These are phyloP conservation scores for Microchrysa polita DNA, from an alignment of 2,888 invertebrate species.

Conservation along the genomic window DNA sequence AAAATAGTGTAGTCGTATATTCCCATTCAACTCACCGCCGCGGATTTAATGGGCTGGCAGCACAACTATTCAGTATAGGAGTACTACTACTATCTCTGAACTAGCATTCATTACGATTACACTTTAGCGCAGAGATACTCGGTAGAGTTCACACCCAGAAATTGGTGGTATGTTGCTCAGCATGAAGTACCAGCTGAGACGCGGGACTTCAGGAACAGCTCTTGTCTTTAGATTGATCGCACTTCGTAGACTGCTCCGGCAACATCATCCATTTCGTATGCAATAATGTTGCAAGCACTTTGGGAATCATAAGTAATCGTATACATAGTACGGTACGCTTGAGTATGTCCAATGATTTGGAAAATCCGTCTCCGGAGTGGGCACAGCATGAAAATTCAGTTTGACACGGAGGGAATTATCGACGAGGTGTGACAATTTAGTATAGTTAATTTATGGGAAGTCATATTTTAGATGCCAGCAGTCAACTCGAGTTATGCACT, in stretches of 20 bases:
- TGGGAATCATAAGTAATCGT: background rate
- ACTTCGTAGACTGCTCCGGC: background rate
- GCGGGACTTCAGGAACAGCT: background rate
- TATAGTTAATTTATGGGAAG: constrained; percentile 30
- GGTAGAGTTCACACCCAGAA: constrained; percentile 37
- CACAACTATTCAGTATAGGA: background rate
- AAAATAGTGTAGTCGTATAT: constrained; percentile 20
- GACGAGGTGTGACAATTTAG: constrained; percentile 39
- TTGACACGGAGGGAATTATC: too few species aligned
- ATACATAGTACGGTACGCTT: background rate
- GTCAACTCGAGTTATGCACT: too few species aligned
- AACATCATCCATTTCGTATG: constrained; percentile 4
- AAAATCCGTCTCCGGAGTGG: too few species aligned
- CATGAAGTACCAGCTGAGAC: too few species aligned
- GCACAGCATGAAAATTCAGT: too few species aligned
- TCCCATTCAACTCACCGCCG: constrained; percentile 13
- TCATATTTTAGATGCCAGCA: constrained; percentile 25
- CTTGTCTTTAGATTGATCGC: background rate
- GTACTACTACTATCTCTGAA: background rate
- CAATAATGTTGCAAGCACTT: constrained; percentile 33
- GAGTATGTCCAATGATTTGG: background rate
- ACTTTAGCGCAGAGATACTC: too few species aligned
- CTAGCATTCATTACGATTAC: constrained; percentile 32
- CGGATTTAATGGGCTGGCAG: background rate
- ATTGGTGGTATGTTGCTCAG: too few species aligned